Percentiles rank a stretch among this genome's conserved stretches.
phyloP scores from a whole-genome alignment of 2,797 vertebrate genomes.

The Macrochelys suwanniensis region DNA sequence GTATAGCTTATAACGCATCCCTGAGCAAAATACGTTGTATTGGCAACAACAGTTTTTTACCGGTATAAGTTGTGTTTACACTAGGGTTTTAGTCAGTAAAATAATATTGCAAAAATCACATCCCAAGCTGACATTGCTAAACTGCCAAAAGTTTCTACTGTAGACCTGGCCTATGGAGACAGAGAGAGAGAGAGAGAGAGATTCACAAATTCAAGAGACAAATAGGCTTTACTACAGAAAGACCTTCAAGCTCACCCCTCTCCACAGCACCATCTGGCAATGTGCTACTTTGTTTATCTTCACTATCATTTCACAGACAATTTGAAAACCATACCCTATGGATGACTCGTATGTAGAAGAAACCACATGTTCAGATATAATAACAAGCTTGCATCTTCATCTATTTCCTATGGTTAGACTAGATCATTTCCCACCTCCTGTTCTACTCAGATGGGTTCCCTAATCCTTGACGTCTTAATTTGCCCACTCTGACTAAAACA shows the following conservation, averaged over 20 bases:
- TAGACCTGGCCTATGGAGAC: background rate
- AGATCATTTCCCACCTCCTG: background rate
- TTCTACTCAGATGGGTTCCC: background rate
- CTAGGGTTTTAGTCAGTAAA: too few species aligned
- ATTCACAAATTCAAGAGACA: background rate
- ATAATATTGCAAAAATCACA: too few species aligned
- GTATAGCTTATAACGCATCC: background rate
- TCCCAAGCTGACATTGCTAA: background rate
- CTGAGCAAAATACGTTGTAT: background rate
- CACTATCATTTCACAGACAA: background rate
- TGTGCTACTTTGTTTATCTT: background rate
- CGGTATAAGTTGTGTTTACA: background rate
- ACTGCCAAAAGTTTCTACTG: background rate
- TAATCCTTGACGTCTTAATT: background rate
- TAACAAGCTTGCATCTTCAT: background rate
- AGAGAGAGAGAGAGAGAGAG: too few species aligned
- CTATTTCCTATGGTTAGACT: background rate
- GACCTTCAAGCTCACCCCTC: background rate
- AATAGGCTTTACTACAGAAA: background rate
- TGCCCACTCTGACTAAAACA: background rate
- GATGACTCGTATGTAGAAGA: background rate
- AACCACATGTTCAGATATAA: background rate
- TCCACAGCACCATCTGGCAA: background rate
- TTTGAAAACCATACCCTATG: background rate
- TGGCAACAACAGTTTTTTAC: background rate